Base-by-base conservation (phyloP, 2,888 invertebrate genomes). In the Pelosia muscerda region DNA sequence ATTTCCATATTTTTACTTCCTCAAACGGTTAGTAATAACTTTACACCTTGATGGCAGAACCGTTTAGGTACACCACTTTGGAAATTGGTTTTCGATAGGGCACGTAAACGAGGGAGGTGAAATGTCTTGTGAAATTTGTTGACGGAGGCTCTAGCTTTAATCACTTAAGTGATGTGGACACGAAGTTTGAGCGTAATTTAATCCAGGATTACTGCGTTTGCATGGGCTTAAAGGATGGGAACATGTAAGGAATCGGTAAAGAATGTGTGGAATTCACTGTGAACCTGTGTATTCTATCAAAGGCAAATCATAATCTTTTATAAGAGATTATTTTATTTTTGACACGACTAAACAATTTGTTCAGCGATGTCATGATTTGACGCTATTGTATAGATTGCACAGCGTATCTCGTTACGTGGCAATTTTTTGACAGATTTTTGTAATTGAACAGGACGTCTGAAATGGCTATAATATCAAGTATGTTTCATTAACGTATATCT, bases 21-120 rank as follows among this genome's bases (percentile, higher is more conserved):
- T 65, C 55, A 49, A 71, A 68, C 63, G 66, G 26, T 65, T 66
- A 59, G 3, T 64, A 69, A 75, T 73, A n/a, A n/a, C n/a, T n/a
- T 58, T 66, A 42, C 62, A 65, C 58, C 68, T 10, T 10, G 26
- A 5, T 10, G 60, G 25, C 26, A 63, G 38, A 75, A 61, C 38
- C 60, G 56, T 56, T 65, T 66, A 65, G 63, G 59, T 64, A 78
- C n/a, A n/a, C 68, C 67, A 65, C 58, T 59, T 76, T 75, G 15
- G 19, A 77, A 68, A 68, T 71, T 68, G 53, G 25, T 38, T 76
- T 71, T 62, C 63, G 76, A 76, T 80, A 74, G 22, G 65, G 74
- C 74, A 80, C 81, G 81, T 74, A 34, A 57, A 31, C 57, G 66
- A 69, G 65, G 66, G 68, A 65, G 49, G 68, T 66, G 19, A 70